Evolutionary conservation across 2,888 invertebrate species (phyloP).

Genomic region (Thera britannica): DNA sequence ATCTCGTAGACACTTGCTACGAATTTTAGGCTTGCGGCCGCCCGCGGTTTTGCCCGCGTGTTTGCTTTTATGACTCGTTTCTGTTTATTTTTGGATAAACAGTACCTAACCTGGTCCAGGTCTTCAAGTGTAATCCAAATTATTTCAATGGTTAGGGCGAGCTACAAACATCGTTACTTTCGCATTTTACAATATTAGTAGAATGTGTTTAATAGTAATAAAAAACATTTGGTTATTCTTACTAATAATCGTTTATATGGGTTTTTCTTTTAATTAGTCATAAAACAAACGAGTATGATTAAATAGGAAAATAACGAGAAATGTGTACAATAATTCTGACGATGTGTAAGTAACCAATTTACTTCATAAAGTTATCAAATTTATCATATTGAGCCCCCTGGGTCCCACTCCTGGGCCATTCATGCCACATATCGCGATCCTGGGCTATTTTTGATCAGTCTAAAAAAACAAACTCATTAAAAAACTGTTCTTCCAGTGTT

Average conservation of each 20-base stretch:
- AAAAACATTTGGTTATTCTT: neutral
- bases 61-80: no score
- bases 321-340: conserved; percentile 48
- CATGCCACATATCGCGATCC: no score
- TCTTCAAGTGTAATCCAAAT: no score
- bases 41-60: no score
- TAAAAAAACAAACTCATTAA: neutral
- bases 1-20: conserved; percentile 1
- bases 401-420: no score
- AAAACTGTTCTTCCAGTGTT: conserved; percentile 35
- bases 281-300: conserved; percentile 12
- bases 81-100: no score
- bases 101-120: no score
- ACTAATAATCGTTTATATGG: neutral
- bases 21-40: neutral
- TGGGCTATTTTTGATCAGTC: no score
- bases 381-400: no score
- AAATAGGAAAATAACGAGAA: conserved; percentile 43
- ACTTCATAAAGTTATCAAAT: neutral
- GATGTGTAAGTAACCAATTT: conserved; percentile 50
- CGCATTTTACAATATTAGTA: no score
- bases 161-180: no score
- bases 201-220: neutral
- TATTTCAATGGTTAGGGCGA: no score
- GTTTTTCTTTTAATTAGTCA: neutral